Percentiles rank a stretch among this genome's conserved stretches.
phyloP scores from a whole-genome alignment of 2,797 vertebrate species.

The Microctenopoma steveboyesi region DNA sequence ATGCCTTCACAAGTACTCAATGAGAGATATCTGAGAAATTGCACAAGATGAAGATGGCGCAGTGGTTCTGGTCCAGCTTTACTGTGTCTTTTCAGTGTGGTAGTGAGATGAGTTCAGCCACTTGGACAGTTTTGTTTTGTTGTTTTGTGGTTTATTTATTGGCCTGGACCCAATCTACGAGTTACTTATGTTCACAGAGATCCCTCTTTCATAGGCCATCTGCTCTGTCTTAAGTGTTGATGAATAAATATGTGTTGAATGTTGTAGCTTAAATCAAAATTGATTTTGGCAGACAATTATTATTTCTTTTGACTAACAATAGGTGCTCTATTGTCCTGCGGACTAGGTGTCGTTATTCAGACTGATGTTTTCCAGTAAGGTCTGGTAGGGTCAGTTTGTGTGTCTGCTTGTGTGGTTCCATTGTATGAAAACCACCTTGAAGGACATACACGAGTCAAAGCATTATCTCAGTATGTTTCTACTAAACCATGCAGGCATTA shows the following conservation, averaged over 20 bases:
- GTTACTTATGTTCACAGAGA: slow-evolving; percentile 25
- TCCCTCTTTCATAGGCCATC: slow-evolving; percentile 33
- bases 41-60: slow-evolving; percentile 28
- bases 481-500: neutral
- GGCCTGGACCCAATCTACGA: slow-evolving; percentile 20
- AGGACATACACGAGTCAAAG: neutral
- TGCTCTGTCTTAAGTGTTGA: slow-evolving; percentile 31
- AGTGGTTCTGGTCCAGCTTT: slow-evolving; percentile 27
- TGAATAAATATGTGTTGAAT: slow-evolving; percentile 29
- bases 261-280: slow-evolving; percentile 36
- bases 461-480: neutral
- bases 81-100: slow-evolving; percentile 18
- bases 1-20: neutral
- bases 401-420: too few species aligned
- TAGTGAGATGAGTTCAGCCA: slow-evolving; percentile 21
- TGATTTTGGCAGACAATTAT: slow-evolving; percentile 23
- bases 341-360: slow-evolving; percentile 7
- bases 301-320: slow-evolving; percentile 1
- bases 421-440: too few species aligned
- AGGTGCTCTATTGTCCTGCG: slow-evolving; percentile 13
- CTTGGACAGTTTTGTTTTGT: slow-evolving; percentile 4
- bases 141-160: slow-evolving; percentile 30
- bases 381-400: too few species aligned
- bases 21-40: neutral
- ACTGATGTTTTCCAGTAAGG: slow-evolving; percentile 11